Percentiles rank a stretch among this genome's conserved stretches.
Conservation (phyloP, 2,113 vertebrate genomes). For the Ploceus nigricollis region DNA sequence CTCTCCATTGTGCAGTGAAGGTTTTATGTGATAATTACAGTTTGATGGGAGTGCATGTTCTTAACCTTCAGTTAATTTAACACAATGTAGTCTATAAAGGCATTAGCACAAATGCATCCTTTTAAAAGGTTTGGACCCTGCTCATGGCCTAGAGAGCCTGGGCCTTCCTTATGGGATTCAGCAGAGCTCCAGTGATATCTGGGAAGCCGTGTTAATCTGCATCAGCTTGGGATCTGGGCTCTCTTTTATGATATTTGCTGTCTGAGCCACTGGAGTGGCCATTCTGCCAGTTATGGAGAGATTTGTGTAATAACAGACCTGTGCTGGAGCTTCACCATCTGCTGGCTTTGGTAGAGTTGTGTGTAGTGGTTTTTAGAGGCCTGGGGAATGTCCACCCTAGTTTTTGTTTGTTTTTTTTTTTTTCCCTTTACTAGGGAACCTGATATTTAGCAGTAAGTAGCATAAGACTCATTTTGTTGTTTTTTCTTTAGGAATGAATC, state of each 20-base stretch:
- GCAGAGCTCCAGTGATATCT: background rate
- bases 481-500: slow-evolving; percentile 68
- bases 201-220: background rate
- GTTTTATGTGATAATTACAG: background rate
- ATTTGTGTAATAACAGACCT: background rate
- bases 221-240: background rate
- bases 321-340: slow-evolving; percentile 10
- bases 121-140: background rate
- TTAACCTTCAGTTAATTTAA: background rate
- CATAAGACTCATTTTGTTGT: slow-evolving; percentile 66
- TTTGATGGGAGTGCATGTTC: slow-evolving; percentile 1
- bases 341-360: background rate
- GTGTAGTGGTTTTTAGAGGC: background rate
- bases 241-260: background rate
- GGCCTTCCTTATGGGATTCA: background rate
- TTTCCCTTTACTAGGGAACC: slow-evolving; percentile 13
- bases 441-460: slow-evolving; percentile 53
- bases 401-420: background rate
- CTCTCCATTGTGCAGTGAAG: background rate
- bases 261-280: background rate
- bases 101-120: background rate
- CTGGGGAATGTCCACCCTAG: slow-evolving; percentile 21
- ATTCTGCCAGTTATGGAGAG: background rate
- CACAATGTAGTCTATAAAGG: background rate
- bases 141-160: background rate